Evolutionary conservation across 1,140 invertebrate genomes (phyloP), one percentile per base, ranked within the genome.

Genomic region (Leptoteleia sp.): DNA sequence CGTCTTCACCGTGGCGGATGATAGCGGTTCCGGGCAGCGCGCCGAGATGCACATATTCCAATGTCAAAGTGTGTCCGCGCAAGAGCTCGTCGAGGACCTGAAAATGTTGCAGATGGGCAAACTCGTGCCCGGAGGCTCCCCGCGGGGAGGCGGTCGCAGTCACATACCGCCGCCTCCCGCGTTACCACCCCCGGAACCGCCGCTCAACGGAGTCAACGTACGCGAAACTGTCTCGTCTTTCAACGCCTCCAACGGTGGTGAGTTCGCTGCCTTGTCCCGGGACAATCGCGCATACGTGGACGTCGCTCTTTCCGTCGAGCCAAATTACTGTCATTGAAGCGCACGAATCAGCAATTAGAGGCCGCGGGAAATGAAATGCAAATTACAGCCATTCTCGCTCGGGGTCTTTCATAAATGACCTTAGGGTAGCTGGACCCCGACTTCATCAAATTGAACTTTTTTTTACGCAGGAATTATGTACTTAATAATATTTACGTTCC

Each of bases 11-110:
- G 97, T 99, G 22, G 93, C 93, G 0, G 91, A 92, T 48, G 92
- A 93, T 77, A 84, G 84, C 50, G 84, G 84, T 52, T 85, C 85
- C 13, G 92, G 93, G 27, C 92, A 94, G 45, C 91, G 93, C 16
- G 93, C 96, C 1, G 98, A 99, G 91, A 98, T 99, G 94, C 98
- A 99, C 90, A 99, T 99, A 86, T 99, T 99, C 90, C 98, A 99
- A 91, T 95, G 94, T 85, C 94, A 95, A 87, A 94, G 93, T 79
- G 92, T 95, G 50, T 94, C 95, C 70, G 95, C 96, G n/a, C 93
- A 96, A 84, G 94, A 96, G 71, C 90, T 97, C 57, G 96, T 96
- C 6, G 95, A 96, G 89, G 96, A 97, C 83, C 91, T 97, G 54
- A 95, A 96, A 85, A 91, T 94, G 82, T 88, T 95, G 59, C 92